Percentiles rank a stretch among this genome's conserved stretches.
phyloP scores from a whole-genome alignment of 2,888 invertebrate species.

The Melanotus villosus region DNA sequence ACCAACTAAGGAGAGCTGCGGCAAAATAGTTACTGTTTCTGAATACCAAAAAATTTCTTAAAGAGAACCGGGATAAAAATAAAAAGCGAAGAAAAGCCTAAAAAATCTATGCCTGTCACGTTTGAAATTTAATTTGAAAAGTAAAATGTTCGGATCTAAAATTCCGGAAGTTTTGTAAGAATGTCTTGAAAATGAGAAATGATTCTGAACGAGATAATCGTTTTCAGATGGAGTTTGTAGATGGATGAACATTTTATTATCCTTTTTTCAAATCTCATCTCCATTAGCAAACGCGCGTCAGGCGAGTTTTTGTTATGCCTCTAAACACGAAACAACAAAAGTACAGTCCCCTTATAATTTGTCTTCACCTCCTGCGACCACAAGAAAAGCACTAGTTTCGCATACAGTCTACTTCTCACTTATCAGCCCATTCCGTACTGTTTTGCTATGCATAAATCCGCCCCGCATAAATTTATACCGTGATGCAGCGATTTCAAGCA shows the following conservation, averaged over 20 bases:
- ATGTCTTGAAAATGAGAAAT: conserved; percentile 57
- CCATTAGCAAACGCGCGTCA: conserved; percentile 48
- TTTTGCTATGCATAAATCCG: conserved; percentile 10
- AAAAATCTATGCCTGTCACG: conserved; percentile 52
- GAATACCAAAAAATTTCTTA: conserved; percentile 7
- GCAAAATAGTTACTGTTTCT: neutral
- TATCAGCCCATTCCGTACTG: neutral
- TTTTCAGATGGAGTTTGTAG: conserved; percentile 56
- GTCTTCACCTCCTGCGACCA: conserved; percentile 16
- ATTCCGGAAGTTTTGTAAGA: conserved; percentile 53
- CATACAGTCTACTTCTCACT: neutral
- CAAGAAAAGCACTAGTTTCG: conserved; percentile 9
- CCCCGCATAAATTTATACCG: neutral
- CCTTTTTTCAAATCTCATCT: conserved; percentile 54
- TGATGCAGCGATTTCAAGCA: conserved; percentile 8
- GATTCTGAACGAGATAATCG: conserved; percentile 57
- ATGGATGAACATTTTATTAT: conserved; percentile 58
- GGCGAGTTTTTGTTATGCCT: conserved; percentile 47
- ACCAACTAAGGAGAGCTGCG: neutral
- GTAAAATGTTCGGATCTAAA: conserved; percentile 54
- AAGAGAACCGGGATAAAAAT: conserved; percentile 1
- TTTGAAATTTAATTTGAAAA: conserved; percentile 55
- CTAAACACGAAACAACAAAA: conserved; percentile 46
- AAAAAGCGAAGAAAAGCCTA: conserved; percentile 12
- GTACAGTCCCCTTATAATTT: conserved; percentile 32